Evolutionary conservation across 2,113 vertebrate genomes (phyloP).

Genomic region (Python bivittatus): DNA sequence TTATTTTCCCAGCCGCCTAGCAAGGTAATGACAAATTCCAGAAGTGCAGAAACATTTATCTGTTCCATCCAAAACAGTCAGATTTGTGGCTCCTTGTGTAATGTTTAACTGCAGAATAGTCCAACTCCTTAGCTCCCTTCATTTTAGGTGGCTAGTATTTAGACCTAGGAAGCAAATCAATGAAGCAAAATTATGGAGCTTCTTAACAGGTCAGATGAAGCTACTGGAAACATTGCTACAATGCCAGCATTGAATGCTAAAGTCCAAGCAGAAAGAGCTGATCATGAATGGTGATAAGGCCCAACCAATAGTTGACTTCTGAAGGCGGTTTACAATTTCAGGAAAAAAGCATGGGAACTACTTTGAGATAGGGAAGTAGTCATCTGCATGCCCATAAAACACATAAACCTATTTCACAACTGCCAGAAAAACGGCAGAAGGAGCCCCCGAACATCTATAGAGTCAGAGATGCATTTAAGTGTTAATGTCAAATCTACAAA

Average conservation of each 20-base stretch:
- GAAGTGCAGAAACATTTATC: neutral
- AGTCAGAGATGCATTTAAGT: neutral
- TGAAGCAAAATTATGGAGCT: neutral
- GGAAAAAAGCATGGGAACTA: neutral
- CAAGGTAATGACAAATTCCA: neutral
- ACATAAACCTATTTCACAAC: neutral
- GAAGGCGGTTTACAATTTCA: neutral
- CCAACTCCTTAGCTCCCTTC: neutral
- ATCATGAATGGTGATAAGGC: neutral
- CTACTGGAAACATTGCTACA: neutral
- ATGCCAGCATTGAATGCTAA: neutral
- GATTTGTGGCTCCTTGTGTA: neutral
- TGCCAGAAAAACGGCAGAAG: neutral
- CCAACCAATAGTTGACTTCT: neutral
- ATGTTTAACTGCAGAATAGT: neutral
- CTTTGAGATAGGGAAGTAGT: neutral
- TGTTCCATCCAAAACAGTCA: neutral
- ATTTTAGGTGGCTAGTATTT: neutral
- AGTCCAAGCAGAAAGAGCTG: neutral
- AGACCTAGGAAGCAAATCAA: neutral
- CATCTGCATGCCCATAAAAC: neutral
- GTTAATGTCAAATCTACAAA: neutral
- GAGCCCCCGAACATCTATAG: neutral
- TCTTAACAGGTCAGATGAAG: neutral
- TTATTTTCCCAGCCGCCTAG: neutral